Evolutionary conservation across 2,888 invertebrate genomes (phyloP).

Genomic region (Mechanitis messenoides): DNA sequence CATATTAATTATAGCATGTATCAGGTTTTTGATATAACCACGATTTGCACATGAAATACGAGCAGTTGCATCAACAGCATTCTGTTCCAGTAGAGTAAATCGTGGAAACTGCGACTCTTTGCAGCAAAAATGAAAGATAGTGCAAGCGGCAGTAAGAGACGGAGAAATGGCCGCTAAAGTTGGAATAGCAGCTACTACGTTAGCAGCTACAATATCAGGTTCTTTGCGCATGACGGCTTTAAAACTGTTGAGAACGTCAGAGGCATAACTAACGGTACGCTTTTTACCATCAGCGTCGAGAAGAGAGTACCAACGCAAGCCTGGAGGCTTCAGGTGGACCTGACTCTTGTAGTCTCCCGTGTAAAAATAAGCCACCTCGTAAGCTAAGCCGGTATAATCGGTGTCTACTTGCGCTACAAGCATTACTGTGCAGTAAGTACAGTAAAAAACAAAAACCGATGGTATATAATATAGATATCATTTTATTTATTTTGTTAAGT

Average conservation of each 20-base stretch:
- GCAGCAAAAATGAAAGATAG: conserved; percentile 20
- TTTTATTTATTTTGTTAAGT: too few relatives aligned
- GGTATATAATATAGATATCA: too few relatives aligned
- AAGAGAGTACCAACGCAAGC: conserved; percentile 76
- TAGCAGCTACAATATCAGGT: conserved; percentile 46
- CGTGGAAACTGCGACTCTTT: conserved; percentile 30
- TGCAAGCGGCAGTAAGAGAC: conserved; percentile 24
- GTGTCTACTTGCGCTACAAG: conserved; percentile 55
- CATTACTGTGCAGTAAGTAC: conserved; percentile 63
- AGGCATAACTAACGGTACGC: conserved; percentile 79
- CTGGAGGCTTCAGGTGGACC: too few relatives aligned
- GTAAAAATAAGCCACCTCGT: conserved; percentile 68
- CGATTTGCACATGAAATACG: conserved; percentile 8
- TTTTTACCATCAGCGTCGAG: conserved; percentile 79
- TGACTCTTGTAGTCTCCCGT: conserved; percentile 75
- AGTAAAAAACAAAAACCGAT: conserved; percentile 32
- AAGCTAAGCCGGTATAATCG: conserved; percentile 68
- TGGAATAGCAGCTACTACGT: conserved; percentile 42
- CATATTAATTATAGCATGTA: conserved; percentile 12
- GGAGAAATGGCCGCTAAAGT: conserved; percentile 32
- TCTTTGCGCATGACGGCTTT: conserved; percentile 75
- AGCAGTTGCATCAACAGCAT: conserved; percentile 9
- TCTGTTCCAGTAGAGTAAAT: conserved; percentile 16
- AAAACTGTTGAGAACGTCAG: conserved; percentile 65
- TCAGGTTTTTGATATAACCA: conserved; percentile 9